These are phyloP conservation scores for Hedychridium roseum DNA, from an alignment of 2,888 invertebrate genomes.

Conservation along the genomic window DNA sequence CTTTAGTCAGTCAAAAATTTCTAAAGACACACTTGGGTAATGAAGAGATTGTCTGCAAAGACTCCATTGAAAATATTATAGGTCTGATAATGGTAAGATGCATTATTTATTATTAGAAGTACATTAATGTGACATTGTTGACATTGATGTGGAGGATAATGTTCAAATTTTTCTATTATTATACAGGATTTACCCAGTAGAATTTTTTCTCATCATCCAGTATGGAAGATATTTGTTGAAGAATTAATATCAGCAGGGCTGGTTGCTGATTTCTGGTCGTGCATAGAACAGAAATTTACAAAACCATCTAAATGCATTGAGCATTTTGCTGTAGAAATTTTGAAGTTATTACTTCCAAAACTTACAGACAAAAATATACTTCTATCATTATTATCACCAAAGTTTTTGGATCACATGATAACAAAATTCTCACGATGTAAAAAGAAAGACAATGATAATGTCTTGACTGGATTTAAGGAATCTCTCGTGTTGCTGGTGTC, in stretches of 20 bases:
- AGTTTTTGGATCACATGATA: slow-evolving; percentile 73
- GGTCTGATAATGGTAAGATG: slow-evolving; percentile 72
- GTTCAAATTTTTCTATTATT: slow-evolving; percentile 26
- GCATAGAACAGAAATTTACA: slow-evolving; percentile 64
- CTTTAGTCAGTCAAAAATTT: slow-evolving; percentile 66
- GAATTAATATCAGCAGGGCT: slow-evolving; percentile 67
- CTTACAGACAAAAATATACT: slow-evolving; percentile 66
- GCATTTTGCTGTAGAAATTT: slow-evolving; percentile 69
- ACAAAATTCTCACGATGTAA: slow-evolving; percentile 71
- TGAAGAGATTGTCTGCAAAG: slow-evolving; percentile 68
- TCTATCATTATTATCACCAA: slow-evolving; percentile 70
- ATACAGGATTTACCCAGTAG: slow-evolving; percentile 71
- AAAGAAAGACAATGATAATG: slow-evolving; percentile 68
- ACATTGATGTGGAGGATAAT: no score
- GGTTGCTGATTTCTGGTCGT: slow-evolving; percentile 68
- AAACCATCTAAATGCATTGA: slow-evolving; percentile 70
- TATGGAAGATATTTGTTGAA: slow-evolving; percentile 70
- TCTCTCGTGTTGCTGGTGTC: slow-evolving; percentile 67
- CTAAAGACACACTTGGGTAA: slow-evolving; percentile 69
- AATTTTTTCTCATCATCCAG: slow-evolving; percentile 70
- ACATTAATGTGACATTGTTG: no score
- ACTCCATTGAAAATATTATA: slow-evolving; percentile 68
- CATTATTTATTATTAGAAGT: slow-evolving; percentile 6
- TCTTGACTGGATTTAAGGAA: slow-evolving; percentile 69
- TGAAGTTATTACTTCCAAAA: slow-evolving; percentile 68